Evolutionary conservation across 2,888 invertebrate genomes (phyloP), one percentile per base, ranked within the genome.

Genomic region (Linnaemya tessellans): DNA sequence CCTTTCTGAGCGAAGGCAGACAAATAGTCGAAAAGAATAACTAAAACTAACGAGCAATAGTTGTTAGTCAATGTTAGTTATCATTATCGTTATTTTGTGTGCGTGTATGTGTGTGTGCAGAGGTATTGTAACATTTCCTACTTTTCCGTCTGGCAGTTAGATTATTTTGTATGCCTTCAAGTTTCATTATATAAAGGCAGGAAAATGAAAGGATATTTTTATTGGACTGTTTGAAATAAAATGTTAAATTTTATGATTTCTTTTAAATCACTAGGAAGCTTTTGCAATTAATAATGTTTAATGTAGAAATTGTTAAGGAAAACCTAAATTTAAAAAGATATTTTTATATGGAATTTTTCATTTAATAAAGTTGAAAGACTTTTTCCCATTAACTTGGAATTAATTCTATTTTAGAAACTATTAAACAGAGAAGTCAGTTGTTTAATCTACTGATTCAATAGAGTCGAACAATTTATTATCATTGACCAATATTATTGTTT

Each of bases 171-270:
- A 49, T 49, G 73, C 62, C 60, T 46, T 54, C 20, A 49, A 58
- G 62, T 54, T 15, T 75, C 38, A 75, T 75, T 68, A 74, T 56
- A 73, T 35, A n/a, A 25, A 79, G 68, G 56, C 74, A 84, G 79
- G 56, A 84, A 84, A 84, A 62, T 49, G 68, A 79, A 84, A 84
- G 84, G 62, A 84, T 74, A 78, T 73, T 62, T 64, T 49, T 82
- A 77, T 82, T 71, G 78, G 78, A 62, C 67, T 18, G 20, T 10
- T 20, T 11, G 8, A 18, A 22, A 65, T 35, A 60, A 51, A 49
- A 64, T 10, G 11, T 22, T 62, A 10, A 51, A 67, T 38, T 41
- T 51, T 18, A 41, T 9, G 7, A 49, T 30, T 5, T 30, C 30
- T 30, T 30, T 30, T 22, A 77, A 67, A 60, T 51, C 7, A 1